Base-by-base conservation (phyloP, 1,140 invertebrate genomes). In the Phymastichus coffea region DNA sequence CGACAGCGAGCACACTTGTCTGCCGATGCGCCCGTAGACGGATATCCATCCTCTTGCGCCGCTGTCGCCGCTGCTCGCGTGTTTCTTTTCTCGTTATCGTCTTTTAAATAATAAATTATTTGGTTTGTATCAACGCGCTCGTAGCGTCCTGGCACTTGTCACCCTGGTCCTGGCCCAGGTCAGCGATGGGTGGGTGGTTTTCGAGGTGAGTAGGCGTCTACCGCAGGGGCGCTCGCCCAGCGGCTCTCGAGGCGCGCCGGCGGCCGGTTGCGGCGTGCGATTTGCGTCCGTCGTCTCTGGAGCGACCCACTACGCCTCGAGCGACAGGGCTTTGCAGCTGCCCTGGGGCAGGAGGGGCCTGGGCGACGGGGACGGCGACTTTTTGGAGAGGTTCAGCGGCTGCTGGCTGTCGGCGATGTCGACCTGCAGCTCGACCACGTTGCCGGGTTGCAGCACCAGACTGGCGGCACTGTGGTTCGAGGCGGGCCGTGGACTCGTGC, bases 341-440 rank as follows among this genome's bases (percentile, higher is more conserved):
- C 33, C 12, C 37, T 12, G 7, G 74, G 68, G 46, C 10, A 78
- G 72, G 4, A 83, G 68, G 28, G 85, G 85, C 63, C 83, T 78
- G 14, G 87, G 87, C 59, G 87, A 86, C 63, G 91, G 89, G 65
- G 89, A 89, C 58, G 91, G 89, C 59, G 91, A 90, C 76, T 94
- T 93, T 80, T 93, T 93, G 67, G 91, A 93, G 49, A 94, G 83
- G 80, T 94, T 94, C 38, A 94, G 80, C 30, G 92, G 91, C 72
- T 92, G 90, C 64, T 88, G 89, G 56, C 88, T 87, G 71, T 92
- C 89, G 52, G 88, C 86, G 58, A 90, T 88, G 71, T 88, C 89
- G 59, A 92, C 89, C 72, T 91, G 89, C 48, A 93, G 82, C 71
- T 92, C 89, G 71, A 92, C 83, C 73, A 87, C 83, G 66, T 80